These are phyloP conservation scores for Notamacropus eugenii DNA, from an alignment of 2,797 vertebrate genomes.

Conservation along the genomic window DNA sequence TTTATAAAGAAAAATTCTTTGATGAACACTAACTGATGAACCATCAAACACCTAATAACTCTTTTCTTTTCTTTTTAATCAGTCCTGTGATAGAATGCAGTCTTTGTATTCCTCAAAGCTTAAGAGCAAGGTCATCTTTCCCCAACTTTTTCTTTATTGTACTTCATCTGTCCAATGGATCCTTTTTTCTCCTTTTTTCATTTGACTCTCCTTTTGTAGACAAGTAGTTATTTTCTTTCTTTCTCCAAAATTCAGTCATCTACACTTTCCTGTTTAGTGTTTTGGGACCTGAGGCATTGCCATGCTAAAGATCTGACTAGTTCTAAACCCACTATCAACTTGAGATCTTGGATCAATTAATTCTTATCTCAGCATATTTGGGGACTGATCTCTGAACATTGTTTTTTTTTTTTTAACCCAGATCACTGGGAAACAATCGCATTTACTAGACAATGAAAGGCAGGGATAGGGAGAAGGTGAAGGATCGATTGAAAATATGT, in stretches of 20 bases:
- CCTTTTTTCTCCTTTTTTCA: slow-evolving; percentile 12
- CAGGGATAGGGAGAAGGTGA: slow-evolving; percentile 59
- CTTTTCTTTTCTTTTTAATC: neutral
- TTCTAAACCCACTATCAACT: neutral
- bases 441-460: slow-evolving; percentile 45
- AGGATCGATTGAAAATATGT: slow-evolving; percentile 72
- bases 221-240: slow-evolving; percentile 49
- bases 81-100: slow-evolving; percentile 2
- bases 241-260: slow-evolving; percentile 33
- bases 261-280: slow-evolving; percentile 49
- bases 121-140: neutral
- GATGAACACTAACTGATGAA: slow-evolving; percentile 5
- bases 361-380: neutral
- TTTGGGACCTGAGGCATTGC: slow-evolving; percentile 22
- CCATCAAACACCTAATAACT: neutral
- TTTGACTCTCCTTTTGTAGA: slow-evolving; percentile 35
- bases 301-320: slow-evolving; percentile 9
- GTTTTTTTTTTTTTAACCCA: slow-evolving; percentile 61
- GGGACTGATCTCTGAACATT: slow-evolving; percentile 52
- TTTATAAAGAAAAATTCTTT: neutral
- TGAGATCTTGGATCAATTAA: slow-evolving; percentile 53
- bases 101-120: neutral
- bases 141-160: slow-evolving; percentile 2
- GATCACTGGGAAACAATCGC: slow-evolving; percentile 58
- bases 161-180: neutral